A percentile compares a stretch with the other conserved stretches of the same genome.
Conservation (phyloP, 2,113 vertebrate genomes). For the Mustelus asterias region DNA sequence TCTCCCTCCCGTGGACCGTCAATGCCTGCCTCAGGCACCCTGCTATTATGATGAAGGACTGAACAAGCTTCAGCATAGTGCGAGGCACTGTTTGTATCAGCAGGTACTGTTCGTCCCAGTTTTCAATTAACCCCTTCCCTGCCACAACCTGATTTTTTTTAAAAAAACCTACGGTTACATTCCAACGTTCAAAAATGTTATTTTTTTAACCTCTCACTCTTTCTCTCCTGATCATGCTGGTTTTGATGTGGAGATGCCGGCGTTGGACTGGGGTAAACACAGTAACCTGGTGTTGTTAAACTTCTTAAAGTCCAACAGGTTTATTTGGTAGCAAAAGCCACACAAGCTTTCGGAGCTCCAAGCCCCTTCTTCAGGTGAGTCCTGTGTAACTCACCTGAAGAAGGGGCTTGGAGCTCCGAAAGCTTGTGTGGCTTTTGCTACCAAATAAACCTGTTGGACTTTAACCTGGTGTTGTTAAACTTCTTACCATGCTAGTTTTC, state of each 20-base stretch:
- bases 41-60: not conserved
- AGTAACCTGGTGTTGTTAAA: no score
- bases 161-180: not conserved
- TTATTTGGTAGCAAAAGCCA: no score
- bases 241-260: no score
- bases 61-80: not conserved
- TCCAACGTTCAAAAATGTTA: not conserved
- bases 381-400: no score
- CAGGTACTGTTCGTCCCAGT: not conserved
- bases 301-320: no score
- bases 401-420: no score
- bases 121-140: not conserved
- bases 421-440: no score
- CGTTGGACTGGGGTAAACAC: no score
- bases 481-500: not conserved
- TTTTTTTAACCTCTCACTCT: not conserved
- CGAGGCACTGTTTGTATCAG: not conserved
- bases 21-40: not conserved
- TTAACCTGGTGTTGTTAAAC: no score
- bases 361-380: no score
- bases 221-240: not conserved
- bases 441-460: no score
- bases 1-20: not conserved
- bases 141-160: not conserved
- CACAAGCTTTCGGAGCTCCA: no score